These are phyloP conservation scores for Drosophila kanekoi DNA, from an alignment of 2,888 invertebrate genomes.

Conservation along the genomic window DNA sequence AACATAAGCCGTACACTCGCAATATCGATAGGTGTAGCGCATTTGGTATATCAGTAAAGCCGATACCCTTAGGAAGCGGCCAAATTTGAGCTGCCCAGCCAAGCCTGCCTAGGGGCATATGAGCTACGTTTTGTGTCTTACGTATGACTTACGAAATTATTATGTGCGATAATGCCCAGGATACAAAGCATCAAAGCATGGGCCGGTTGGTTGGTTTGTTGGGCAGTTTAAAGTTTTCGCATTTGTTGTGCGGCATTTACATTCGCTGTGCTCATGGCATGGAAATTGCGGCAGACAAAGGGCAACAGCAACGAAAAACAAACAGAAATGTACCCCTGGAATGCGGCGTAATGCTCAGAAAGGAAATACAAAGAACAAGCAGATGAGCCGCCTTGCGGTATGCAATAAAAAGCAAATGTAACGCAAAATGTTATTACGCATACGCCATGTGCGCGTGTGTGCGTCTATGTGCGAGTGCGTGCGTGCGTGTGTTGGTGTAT, in stretches of 20 bases:
- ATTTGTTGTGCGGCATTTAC: constrained; percentile 72
- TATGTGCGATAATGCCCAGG: constrained; percentile 67
- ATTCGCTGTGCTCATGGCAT: constrained; percentile 66
- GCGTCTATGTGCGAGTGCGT: constrained; percentile 7
- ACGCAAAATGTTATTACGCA: constrained; percentile 79
- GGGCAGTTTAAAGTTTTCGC: constrained; percentile 78
- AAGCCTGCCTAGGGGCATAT: constrained; percentile 23
- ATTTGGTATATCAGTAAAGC: not conserved
- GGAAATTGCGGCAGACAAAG: constrained; percentile 67
- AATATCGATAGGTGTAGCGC: constrained; percentile 4
- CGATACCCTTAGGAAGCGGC: constrained; percentile 3
- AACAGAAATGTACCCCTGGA: constrained; percentile 35
- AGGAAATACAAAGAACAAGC: constrained; percentile 42
- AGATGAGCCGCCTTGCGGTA: constrained; percentile 71
- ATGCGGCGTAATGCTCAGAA: constrained; percentile 27
- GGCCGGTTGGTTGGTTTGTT: constrained; percentile 31
- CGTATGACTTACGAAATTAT: constrained; percentile 64
- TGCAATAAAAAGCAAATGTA: constrained; percentile 81
- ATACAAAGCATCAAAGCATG: constrained; percentile 33
- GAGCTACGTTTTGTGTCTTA: constrained; percentile 33
- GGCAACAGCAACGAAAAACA: constrained; percentile 27
- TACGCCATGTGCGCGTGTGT: constrained; percentile 65
- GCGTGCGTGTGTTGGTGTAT: constrained; percentile 1
- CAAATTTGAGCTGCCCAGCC: constrained; percentile 1
- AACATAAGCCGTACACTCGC: not conserved